Conservation (phyloP, 1,140 invertebrate species). For the Adelges cooleyi region DNA sequence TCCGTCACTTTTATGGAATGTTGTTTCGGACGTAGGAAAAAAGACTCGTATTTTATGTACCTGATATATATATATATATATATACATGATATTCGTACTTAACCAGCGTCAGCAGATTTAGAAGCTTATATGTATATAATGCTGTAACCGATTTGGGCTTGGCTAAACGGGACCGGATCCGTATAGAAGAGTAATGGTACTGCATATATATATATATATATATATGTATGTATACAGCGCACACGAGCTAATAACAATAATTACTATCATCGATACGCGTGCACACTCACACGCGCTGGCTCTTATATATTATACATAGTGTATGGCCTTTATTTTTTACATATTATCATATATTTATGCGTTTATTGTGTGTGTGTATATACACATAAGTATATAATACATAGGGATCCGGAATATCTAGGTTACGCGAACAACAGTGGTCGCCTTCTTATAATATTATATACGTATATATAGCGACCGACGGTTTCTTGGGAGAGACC, state of each 20-base stretch:
- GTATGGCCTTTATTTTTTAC: neutral
- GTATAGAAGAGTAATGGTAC: too few relatives aligned
- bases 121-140: too few relatives aligned
- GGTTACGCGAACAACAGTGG: neutral
- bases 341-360: too few relatives aligned
- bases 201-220: too few relatives aligned
- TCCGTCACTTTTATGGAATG: constrained; percentile 17
- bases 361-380: neutral
- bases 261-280: constrained; percentile 19
- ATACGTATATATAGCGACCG: neutral
- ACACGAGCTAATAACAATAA: constrained; percentile 18
- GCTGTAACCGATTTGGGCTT: constrained; percentile 9
- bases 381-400: too few relatives aligned
- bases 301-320: neutral
- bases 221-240: neutral
- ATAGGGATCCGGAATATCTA: neutral
- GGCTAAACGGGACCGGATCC: constrained; percentile 24
- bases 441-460: neutral
- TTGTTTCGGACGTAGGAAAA: neutral
- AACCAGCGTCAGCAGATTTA: too few relatives aligned
- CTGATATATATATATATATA: too few relatives aligned
- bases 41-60: too few relatives aligned
- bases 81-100: too few relatives aligned
- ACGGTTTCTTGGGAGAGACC: neutral
- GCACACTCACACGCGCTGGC: neutral